phyloP scores from a whole-genome alignment of 2,888 invertebrate genomes.

The Philaethria dido region DNA sequence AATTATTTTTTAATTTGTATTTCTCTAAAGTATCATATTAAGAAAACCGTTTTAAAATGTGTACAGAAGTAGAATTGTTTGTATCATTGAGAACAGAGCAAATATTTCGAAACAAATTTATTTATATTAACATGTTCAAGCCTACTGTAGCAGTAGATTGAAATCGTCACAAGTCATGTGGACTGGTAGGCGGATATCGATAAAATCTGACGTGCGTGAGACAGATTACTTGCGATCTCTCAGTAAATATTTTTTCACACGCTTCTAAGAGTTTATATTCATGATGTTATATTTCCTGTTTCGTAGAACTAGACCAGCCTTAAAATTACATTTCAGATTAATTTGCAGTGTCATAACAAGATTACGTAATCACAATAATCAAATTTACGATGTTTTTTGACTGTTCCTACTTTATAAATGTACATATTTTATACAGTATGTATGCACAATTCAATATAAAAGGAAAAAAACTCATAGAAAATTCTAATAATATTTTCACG shows the following conservation, averaged over 20 bases:
- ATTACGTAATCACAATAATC: neutral
- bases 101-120: neutral
- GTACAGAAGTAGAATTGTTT: neutral
- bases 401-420: too few relatives aligned
- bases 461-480: too few relatives aligned
- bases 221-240: constrained; percentile 58
- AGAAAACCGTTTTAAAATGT: neutral
- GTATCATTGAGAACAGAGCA: neutral
- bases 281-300: constrained; percentile 19
- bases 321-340: neutral
- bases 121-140: constrained; percentile 1
- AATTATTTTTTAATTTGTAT: too few relatives aligned
- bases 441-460: too few relatives aligned
- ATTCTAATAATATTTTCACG: neutral
- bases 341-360: neutral
- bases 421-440: too few relatives aligned
- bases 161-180: constrained; percentile 57
- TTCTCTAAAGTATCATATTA: too few relatives aligned
- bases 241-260: constrained; percentile 38
- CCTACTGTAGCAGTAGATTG: constrained; percentile 48
- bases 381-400: too few relatives aligned
- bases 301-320: neutral
- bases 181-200: constrained; percentile 55
- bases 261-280: constrained; percentile 30
- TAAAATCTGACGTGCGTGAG: constrained; percentile 72